phyloP scores from a whole-genome alignment of 2,797 vertebrate genomes.

The Onychomys leucogaster region DNA sequence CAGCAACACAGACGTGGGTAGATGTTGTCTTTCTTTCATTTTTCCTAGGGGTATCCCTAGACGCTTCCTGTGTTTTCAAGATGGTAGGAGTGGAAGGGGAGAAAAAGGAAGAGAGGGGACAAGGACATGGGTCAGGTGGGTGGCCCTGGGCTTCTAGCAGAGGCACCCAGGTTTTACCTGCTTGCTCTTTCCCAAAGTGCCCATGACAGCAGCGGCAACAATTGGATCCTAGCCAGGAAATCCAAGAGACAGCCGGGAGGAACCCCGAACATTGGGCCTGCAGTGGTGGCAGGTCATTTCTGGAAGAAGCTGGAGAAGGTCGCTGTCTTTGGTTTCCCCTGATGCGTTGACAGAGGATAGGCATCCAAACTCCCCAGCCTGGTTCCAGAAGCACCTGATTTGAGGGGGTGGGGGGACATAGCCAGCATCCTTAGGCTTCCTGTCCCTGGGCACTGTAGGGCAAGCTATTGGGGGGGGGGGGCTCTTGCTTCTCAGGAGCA shows the following conservation, averaged over 20 bases:
- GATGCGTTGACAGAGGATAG: neutral
- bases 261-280: neutral
- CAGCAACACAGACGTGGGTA: neutral
- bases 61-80: neutral
- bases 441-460: neutral
- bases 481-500: neutral
- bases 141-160: neutral
- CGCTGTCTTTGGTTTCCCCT: neutral
- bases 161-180: neutral
- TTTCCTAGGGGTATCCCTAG: neutral
- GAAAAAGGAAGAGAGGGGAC: neutral
- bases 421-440: neutral
- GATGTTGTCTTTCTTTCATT: neutral
- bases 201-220: neutral
- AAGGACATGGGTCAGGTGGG: neutral
- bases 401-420: neutral
- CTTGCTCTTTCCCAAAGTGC: constrained; percentile 5
- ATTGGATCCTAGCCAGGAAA: neutral
- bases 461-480: rapidly evolving
- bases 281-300: neutral
- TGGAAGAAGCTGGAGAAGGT: neutral
- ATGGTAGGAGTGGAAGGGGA: neutral
- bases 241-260: neutral
- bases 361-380: neutral
- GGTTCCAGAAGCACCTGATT: constrained; percentile 23